Evolutionary conservation across 1,140 invertebrate species (phyloP), one percentile per base, ranked within the genome.

Genomic region (Melanaphis sacchari): DNA sequence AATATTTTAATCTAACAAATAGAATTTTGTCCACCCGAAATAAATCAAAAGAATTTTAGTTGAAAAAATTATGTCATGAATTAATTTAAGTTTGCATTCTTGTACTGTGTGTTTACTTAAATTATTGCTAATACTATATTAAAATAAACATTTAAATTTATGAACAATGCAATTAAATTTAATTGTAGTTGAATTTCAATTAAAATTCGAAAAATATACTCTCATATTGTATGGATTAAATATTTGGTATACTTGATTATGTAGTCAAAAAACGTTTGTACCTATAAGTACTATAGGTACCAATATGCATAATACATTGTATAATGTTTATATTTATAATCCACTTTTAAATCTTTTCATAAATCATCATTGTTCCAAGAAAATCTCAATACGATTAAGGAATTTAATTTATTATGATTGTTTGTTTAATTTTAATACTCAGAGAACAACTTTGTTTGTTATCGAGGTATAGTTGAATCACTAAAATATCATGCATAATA

Each of bases 361-460:
- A 85, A 85, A 85, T n/a, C 84, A 85, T 18, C 26, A 85, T 43
- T n/a, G 40, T 43, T 85, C 43, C 15, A 43, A 40, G 26, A 43
- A 4, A 85, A 85, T 43, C 40, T 6, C 40, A 31, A 41, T 41
- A 43, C 1, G 15, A 43, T 85, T 41, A 85, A 85, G 15, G 4
- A 26, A 26, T 85, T 43, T n/a, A 43, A 41, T 43, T 85, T 85
- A 85, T 43, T 41, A 85, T 85, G 43, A 40, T 85, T 85, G 40
- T 85, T 85, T 85, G 84, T 85, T 85, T 85, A 85, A 43, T 85
- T 85, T 43, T 26, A 85, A 85, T 85, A 43, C 31, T 43, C 40
- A 6, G 84, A 4, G 38, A 85, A n/a, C 43, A 85, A 85, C 84
- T 85, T 41, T 85, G 41, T 85, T 85, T n/a, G 40, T 41, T 31